Conservation (phyloP, 2,888 invertebrate genomes). For the Microctonus aethiopoides region DNA sequence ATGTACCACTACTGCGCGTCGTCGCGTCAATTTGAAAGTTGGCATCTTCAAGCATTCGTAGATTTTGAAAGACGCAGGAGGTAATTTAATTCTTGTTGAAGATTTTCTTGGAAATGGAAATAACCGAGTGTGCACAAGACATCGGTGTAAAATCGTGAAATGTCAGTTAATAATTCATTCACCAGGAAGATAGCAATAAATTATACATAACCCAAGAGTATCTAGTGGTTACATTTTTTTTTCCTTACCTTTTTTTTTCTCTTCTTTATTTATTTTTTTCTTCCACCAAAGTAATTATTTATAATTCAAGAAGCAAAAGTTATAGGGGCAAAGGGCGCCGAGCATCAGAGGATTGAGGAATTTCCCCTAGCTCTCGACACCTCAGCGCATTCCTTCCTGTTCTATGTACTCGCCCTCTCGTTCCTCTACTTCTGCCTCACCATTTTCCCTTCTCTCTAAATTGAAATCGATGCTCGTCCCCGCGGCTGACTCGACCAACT, state of each 20-base stretch:
- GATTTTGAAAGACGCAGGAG: constrained; percentile 5
- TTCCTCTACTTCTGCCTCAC: background rate
- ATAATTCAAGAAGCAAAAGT: constrained; percentile 32
- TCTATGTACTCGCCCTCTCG: background rate
- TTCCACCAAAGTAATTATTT: constrained; percentile 34
- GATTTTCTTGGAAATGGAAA: constrained; percentile 10
- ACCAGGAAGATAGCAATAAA: constrained; percentile 20
- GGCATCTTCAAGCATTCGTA: background rate
- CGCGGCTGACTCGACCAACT: constrained; percentile 41
- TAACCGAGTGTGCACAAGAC: background rate
- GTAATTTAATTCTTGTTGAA: constrained; percentile 15
- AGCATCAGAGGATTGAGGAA: constrained; percentile 27
- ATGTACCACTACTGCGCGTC: background rate
- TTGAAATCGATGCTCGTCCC: constrained; percentile 48
- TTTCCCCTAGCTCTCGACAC: constrained; percentile 30
- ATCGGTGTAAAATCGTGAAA: constrained; percentile 16
- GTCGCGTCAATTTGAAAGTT: constrained; percentile 2
- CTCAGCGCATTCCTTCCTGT: constrained; percentile 24
- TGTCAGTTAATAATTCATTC: constrained; percentile 29
- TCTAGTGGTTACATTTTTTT: constrained; percentile 8
- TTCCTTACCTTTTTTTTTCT: constrained; percentile 2
- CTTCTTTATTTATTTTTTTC: constrained; percentile 1
- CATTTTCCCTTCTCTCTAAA: constrained; percentile 37
- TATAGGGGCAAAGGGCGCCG: constrained; percentile 15
- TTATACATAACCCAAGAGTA: constrained; percentile 29